Conservation (phyloP, 2,113 vertebrate species). For the Ahaetulla prasina region DNA sequence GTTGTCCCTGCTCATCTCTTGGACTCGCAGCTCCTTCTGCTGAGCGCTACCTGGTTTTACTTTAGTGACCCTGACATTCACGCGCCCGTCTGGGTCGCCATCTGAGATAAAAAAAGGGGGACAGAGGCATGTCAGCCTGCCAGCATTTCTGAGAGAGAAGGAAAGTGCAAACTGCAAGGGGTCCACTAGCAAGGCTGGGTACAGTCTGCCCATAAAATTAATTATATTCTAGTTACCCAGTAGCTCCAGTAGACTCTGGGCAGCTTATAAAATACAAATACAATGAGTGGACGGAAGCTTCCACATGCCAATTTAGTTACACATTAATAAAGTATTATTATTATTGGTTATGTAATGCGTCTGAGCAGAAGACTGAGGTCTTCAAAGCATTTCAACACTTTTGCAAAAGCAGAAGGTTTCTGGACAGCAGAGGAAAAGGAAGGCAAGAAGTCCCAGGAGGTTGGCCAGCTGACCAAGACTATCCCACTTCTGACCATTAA, state of each 20-base stretch:
- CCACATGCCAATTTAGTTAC: neutral
- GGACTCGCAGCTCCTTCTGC: slow-evolving; percentile 80
- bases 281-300: neutral
- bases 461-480: neutral
- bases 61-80: slow-evolving; percentile 90
- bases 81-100: slow-evolving; percentile 77
- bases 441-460: slow-evolving; percentile 5
- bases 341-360: neutral
- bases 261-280: neutral
- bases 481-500: neutral
- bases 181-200: neutral
- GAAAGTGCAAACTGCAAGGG: neutral
- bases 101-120: slow-evolving; percentile 62
- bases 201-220: neutral
- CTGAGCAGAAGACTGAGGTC: neutral
- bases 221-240: neutral
- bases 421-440: slow-evolving; percentile 15
- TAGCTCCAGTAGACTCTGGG: neutral
- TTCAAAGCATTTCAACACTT: neutral
- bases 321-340: neutral
- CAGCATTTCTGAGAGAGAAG: slow-evolving; percentile 24
- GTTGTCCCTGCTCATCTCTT: slow-evolving; percentile 84
- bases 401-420: neutral
- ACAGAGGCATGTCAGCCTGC: slow-evolving; percentile 46
- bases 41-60: slow-evolving; percentile 77